These are phyloP conservation scores for Oscheius myriophilus DNA, from an alignment of 2,888 invertebrate species.

Conservation along the genomic window DNA sequence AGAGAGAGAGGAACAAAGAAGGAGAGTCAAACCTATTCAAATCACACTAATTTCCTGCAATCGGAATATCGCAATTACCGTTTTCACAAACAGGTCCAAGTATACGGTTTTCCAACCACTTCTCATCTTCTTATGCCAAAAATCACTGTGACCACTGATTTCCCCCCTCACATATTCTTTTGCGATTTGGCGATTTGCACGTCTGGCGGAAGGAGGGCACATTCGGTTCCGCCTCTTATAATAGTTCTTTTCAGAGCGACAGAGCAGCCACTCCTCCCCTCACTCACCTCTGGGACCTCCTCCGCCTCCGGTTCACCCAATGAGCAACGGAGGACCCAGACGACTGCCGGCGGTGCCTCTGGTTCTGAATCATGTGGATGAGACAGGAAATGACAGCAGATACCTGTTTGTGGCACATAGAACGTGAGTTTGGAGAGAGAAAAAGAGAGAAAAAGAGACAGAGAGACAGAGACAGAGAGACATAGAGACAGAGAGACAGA, in stretches of 20 bases:
- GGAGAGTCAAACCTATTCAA: too few relatives aligned
- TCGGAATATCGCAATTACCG: too few relatives aligned
- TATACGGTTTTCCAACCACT: too few relatives aligned
- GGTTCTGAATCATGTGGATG: conserved; percentile 18
- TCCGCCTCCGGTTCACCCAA: conserved; percentile 3
- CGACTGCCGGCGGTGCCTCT: conserved; percentile 22
- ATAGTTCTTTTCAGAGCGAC: conserved; percentile 5
- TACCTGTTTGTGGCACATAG: conserved; percentile 21
- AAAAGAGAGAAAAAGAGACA: too few relatives aligned
- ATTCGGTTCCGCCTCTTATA: background rate
- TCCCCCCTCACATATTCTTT: too few relatives aligned
- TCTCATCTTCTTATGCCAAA: too few relatives aligned
- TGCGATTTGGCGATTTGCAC: too few relatives aligned
- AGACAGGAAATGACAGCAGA: conserved; percentile 12
- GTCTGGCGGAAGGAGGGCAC: background rate
- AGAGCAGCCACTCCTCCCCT: conserved; percentile 12
- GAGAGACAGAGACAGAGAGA: background rate
- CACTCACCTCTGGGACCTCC: conserved; percentile 19
- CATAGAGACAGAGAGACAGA: too few relatives aligned
- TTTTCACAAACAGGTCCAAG: too few relatives aligned
- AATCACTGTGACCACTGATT: too few relatives aligned
- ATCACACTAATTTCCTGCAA: too few relatives aligned
- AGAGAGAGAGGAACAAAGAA: too few relatives aligned
- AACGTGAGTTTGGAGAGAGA: background rate
- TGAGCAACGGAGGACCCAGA: conserved; percentile 18